Conservation (phyloP, 2,888 invertebrate genomes). For the Synanthedon tipuliformis region DNA sequence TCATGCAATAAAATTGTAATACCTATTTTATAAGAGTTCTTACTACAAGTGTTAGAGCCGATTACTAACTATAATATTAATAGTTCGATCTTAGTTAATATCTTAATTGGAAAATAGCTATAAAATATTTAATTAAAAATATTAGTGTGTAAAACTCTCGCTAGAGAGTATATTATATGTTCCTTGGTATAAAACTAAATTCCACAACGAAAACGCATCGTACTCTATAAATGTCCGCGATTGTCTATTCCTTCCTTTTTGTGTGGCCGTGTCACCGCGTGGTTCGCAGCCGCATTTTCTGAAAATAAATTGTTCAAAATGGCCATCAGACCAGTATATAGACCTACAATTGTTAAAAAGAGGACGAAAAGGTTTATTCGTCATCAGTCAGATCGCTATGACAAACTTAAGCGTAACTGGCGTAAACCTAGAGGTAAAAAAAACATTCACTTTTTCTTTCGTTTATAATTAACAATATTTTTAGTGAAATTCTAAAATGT, state of each 20-base stretch:
- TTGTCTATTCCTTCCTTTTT: constrained; percentile 66
- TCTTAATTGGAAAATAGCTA: background rate
- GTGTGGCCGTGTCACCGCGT: constrained; percentile 70
- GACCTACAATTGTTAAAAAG: constrained; percentile 95
- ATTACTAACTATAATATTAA: too few species aligned
- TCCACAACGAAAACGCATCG: constrained; percentile 29
- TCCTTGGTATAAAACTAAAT: too few species aligned
- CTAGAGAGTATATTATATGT: too few species aligned
- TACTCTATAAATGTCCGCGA: constrained; percentile 40
- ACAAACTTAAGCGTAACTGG: constrained; percentile 96
- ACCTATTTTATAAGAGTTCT: too few species aligned
- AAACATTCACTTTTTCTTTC: background rate
- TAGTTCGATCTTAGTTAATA: too few species aligned
- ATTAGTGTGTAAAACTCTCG: background rate
- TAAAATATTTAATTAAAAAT: background rate
- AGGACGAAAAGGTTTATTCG: constrained; percentile 98
- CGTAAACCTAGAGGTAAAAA: constrained; percentile 92
- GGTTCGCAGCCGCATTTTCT: constrained; percentile 57
- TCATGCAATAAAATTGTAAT: too few species aligned
- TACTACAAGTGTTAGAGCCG: too few species aligned
- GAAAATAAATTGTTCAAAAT: constrained; percentile 71
- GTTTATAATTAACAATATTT: background rate
- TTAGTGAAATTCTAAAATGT: background rate
- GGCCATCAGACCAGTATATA: constrained; percentile 91
- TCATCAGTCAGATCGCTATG: constrained; percentile 98